Evolutionary conservation across 1,140 invertebrate genomes (phyloP), one percentile per base, ranked within the genome.

Genomic region (Dolichoris vasculosae): DNA sequence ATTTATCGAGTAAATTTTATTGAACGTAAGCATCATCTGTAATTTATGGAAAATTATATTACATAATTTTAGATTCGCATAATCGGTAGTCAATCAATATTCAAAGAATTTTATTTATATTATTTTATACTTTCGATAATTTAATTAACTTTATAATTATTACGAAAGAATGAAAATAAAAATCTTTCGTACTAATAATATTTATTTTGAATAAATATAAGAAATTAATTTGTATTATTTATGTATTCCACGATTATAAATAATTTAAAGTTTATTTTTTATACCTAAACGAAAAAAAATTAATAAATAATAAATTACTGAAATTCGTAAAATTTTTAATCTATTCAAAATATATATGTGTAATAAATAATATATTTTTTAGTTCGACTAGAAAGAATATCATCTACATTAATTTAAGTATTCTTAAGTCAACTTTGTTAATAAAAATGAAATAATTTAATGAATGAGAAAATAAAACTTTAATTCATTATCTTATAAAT

Each of bases 1-100:
- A 83, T 55, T 83, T 73, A 3, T 43, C 35, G 69, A 83, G 67
- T 23, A 73, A 73, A 73, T 43, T 73, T 73, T 43, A 73, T 71
- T 77, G 35, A 40, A 20, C 48, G 20, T 80, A 48, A 77, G 38
- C 59, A 71, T 59, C 69, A 75, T 80, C 40, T 48, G 48, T 64
- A 85, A 80, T 85, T 75, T 78, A 85, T 75, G 69, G 75, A 79
- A 79, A 78, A 15, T 32, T 23, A 15, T 11, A 69, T 84, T 79
- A 78, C 75, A 84, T 63, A 84, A 84, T 84, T 78, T 40, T 48
- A 30, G 40, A 77, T 79, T 80, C 15, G n/a, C 23, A 63, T 82
- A 82, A 86, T 81, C 76, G 40, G 82, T 82, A 35, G 71, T n/a
- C n/a, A 32, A 35, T 17, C 15, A 51, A 46, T 46, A 7, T 7